Evolutionary conservation across 2,888 invertebrate genomes (phyloP).

Genomic region (Bruchidius siliquastri): DNA sequence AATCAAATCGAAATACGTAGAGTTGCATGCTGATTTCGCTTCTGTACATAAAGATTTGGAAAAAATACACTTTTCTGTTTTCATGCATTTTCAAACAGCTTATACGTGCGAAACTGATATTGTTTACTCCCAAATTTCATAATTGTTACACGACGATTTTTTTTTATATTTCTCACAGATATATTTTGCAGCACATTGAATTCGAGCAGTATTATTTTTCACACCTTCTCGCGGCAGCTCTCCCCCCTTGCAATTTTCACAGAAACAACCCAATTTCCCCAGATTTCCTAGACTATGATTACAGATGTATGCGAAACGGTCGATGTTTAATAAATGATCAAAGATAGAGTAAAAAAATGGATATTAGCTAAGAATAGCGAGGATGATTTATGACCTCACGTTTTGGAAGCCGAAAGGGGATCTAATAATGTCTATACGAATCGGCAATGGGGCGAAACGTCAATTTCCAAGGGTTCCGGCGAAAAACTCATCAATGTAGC

Average conservation of each 20-base stretch:
- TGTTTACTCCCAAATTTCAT: no score
- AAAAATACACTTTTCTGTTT: no score
- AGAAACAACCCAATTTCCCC: not conserved
- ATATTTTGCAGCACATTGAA: no score
- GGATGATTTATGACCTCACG: not conserved
- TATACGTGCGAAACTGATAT: no score
- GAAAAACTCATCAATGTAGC: not conserved
- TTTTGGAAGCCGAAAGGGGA: not conserved
- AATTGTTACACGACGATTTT: no score
- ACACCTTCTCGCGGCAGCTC: no score
- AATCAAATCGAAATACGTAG: no score
- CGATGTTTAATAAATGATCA: not conserved
- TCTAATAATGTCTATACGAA: not conserved
- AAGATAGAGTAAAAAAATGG: not conserved
- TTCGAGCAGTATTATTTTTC: no score
- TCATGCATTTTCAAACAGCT: no score
- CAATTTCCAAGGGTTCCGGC: not conserved
- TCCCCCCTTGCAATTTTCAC: not conserved
- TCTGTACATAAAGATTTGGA: no score
- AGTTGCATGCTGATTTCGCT: no score
- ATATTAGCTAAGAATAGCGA: not conserved
- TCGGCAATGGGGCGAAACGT: not conserved
- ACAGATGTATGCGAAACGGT: not conserved
- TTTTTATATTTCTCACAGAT: no score
- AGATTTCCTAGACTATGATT: not conserved